phyloP scores from a whole-genome alignment of 2,113 vertebrate species.

The Orcinus orca region DNA sequence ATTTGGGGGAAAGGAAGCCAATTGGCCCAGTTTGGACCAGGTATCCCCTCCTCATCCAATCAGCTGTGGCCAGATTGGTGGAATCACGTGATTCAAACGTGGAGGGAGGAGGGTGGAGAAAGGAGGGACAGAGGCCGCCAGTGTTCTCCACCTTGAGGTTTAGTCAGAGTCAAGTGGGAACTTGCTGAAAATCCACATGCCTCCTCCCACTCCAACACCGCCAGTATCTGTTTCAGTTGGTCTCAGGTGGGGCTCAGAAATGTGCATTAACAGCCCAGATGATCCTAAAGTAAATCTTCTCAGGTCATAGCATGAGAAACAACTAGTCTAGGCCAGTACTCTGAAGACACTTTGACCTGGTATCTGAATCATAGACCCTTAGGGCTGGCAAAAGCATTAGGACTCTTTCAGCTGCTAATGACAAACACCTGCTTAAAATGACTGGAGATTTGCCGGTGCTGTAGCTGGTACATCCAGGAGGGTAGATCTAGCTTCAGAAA shows the following conservation, averaged over 20 bases:
- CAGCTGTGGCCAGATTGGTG: neutral
- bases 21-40: neutral
- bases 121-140: neutral
- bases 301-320: neutral
- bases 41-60: neutral
- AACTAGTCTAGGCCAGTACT: neutral
- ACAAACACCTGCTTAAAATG: neutral
- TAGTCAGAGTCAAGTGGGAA: neutral
- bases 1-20: neutral
- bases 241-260: neutral
- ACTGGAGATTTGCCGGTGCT: neutral
- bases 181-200: neutral
- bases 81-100: neutral
- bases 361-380: neutral
- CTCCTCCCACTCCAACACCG: neutral
- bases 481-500: neutral
- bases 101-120: rapidly evolving
- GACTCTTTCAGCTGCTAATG: no score
- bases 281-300: neutral
- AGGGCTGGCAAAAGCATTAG: neutral
- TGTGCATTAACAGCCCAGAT: rapidly evolving
- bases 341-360: neutral
- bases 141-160: neutral
- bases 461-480: neutral
- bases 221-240: neutral